A percentile compares a stretch with the other conserved stretches of the same genome.
Conservation (phyloP, 2,888 invertebrate genomes). For the Dioctria rufipes region DNA sequence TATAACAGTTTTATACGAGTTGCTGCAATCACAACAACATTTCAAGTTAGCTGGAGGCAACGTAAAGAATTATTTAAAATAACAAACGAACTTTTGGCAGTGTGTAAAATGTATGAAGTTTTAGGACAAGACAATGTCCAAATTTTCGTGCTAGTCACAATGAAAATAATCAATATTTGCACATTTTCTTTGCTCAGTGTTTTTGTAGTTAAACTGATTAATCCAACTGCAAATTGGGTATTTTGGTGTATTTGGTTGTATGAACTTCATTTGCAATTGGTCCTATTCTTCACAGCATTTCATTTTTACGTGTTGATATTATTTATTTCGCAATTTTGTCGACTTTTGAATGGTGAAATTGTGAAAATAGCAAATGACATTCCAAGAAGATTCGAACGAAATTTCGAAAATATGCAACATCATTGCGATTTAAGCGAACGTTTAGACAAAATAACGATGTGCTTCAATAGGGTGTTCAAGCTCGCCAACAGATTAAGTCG, state of each 20-base stretch:
- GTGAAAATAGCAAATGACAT: not conserved
- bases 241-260: not conserved
- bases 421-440: conserved; percentile 21
- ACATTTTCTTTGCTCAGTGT: not conserved
- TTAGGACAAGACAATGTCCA: not conserved
- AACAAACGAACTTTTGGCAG: not conserved
- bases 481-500: not conserved
- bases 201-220: not conserved
- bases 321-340: not conserved
- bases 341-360: not conserved
- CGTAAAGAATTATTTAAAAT: not conserved
- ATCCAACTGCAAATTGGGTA: not conserved
- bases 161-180: not conserved
- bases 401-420: not conserved
- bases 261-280: not conserved
- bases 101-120: not conserved
- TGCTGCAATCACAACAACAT: not conserved
- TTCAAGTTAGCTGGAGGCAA: not conserved
- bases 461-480: not conserved
- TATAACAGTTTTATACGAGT: not conserved
- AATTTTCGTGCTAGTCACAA: not conserved
- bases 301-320: conserved; percentile 11
- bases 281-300: conserved; percentile 1
- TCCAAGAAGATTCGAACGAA: not conserved
- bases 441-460: not conserved